Base-by-base conservation (phyloP, 2,113 vertebrate species). In the Mixornis gularis region DNA sequence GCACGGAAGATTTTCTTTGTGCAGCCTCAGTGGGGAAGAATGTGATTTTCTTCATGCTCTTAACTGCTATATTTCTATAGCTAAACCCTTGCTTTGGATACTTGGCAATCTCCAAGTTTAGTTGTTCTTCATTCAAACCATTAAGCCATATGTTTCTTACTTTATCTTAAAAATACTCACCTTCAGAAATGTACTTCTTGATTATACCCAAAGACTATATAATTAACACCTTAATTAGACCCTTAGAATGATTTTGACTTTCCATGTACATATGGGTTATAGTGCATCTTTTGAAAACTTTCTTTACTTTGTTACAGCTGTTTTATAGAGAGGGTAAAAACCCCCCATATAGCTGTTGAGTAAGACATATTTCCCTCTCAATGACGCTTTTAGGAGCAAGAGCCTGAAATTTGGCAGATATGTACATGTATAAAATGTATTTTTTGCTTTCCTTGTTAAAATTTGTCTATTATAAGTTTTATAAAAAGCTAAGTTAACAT, bases 51-150 rank as follows among this genome's bases (percentile, higher is more conserved):
- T 62, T 85, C 22, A 17, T 36, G 21, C 22, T 72, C 6, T 62
- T 77, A 53, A 59, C 32, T 58, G 32, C 29, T 69, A 2, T 52
- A 70, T 83, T 66, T 70, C 40, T 43, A 17, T 73, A 74, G 26
- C n/a, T 92, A 52, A 76, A 69, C 5, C 19, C 85, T 93, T 85
- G 29, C 59, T 85, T 90, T 85, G 29, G 18, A 12, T 92, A n/a
- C 18, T 58, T 88, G 16, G 9, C 58, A 66, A 1, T 59, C 40
- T 85, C 82, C n/a, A 27, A 49, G 12, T 29, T 71, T 60, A 85
- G 30, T 53, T 74, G 41, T 85, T 87, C 41, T 64, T 89, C 22
- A 30, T 58, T 53, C 6, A 38, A 53, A 38, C 5, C 7, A 19
- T 36, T n/a, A 63, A 83, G 18, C 29, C 79, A 2, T 20, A 20